Evolutionary conservation across 2,888 invertebrate genomes (phyloP).

Genomic region (Hydrotaea cyrtoneurina): DNA sequence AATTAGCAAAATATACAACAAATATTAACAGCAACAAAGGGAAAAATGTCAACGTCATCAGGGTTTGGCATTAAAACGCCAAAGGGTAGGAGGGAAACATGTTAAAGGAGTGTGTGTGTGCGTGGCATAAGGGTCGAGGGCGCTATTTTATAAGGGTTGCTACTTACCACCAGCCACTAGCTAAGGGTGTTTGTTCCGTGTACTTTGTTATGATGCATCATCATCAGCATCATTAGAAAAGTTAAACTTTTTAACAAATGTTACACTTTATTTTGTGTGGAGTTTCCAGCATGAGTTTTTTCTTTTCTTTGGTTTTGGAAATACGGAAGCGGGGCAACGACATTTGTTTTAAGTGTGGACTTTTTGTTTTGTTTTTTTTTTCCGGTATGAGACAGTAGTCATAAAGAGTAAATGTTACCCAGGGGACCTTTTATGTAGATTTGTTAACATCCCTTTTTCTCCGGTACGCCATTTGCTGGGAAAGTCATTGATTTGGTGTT

Average conservation of each 20-base stretch:
- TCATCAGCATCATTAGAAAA: constrained; percentile 41
- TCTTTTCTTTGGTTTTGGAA: neutral
- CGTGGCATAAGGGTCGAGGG: constrained; percentile 24
- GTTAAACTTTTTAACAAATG: constrained; percentile 60
- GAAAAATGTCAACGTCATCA: neutral
- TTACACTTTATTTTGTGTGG: constrained; percentile 54
- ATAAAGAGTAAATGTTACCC: constrained; percentile 67
- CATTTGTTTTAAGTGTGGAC: constrained; percentile 41
- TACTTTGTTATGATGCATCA: constrained; percentile 7
- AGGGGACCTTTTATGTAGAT: constrained; percentile 66
- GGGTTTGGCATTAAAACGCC: neutral
- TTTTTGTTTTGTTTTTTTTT: neutral
- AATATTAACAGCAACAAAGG: constrained; percentile 56
- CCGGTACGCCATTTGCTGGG: neutral
- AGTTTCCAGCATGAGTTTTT: neutral
- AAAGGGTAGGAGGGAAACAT: neutral
- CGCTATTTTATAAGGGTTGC: constrained; percentile 49
- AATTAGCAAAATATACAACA: constrained; percentile 61
- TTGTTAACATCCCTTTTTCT: constrained; percentile 14
- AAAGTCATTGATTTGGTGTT: neutral
- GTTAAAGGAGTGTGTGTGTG: neutral
- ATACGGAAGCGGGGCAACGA: constrained; percentile 18
- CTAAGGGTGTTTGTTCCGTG: constrained; percentile 48
- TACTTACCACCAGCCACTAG: constrained; percentile 19
- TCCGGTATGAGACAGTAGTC: neutral